Base-by-base conservation (phyloP, 2,113 vertebrate genomes). In the Cephalopterus ornatus region DNA sequence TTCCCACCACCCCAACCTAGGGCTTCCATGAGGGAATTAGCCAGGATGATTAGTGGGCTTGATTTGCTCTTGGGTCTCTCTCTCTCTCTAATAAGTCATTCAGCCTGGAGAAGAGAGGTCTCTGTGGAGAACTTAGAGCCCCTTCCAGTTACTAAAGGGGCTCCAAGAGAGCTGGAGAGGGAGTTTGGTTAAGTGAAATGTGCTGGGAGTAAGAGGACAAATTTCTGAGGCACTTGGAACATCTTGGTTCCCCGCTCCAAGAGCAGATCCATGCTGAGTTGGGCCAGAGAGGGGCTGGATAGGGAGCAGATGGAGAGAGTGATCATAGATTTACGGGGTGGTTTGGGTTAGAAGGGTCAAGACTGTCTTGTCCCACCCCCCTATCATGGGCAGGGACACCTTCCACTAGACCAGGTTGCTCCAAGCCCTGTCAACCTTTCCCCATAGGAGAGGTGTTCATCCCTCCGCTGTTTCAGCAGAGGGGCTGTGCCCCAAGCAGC, bases 41-140 rank as follows among this genome's bases (percentile, higher is more conserved):
- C 47, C 2, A 0, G 0, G 42, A 33, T 13, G 26, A 56, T 92
- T 22, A 47, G 13, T 1, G 0, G 47, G 12, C 20, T 76, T 6
- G 6, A 4, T 28, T 70, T 10, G 14, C 27, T 85, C 39, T 27
- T 42, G 37, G 21, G 28, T 56, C 41, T 70, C 27, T 73, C 23
- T 68, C 32, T 46, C 26, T 26, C 32, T 72, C 42, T 50, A 3
- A 4, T 5, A 30, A 32, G n/a, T 76, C 49, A 41, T 13, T 77
- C 26, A 77, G 49, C 22, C 63, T 37, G 49, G 49, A 35, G n/a
- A 62, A 37, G 39, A 53, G 27, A 53, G 53, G 47, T 49, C 63
- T 42, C 26, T 49, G 41, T 47, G 46, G 47, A 49, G 32, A 76
- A 21, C 30, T 76, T 49, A 16, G 26, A 63, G 35, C n/a, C 32